These are phyloP conservation scores for Escarpia spicata DNA, from an alignment of 2,888 invertebrate species.

Conservation along the genomic window DNA sequence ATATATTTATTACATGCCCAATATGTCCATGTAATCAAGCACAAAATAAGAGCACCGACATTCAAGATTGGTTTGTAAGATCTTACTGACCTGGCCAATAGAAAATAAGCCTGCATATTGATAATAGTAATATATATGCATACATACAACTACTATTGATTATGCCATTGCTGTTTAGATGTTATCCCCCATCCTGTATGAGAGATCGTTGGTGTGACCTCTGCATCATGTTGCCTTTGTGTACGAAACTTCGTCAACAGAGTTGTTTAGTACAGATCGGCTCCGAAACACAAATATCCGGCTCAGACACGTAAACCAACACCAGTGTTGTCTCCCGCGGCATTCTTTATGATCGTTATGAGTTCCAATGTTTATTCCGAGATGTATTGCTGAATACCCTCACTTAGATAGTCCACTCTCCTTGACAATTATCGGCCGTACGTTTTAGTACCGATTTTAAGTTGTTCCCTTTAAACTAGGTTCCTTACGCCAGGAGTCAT, in stretches of 20 bases:
- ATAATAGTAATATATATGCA: too few species aligned
- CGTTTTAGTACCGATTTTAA: too few species aligned
- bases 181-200: background rate
- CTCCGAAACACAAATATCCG: slow-evolving; percentile 12
- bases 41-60: background rate
- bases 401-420: too few species aligned
- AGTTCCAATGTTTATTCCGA: too few species aligned
- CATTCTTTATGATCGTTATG: background rate
- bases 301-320: background rate
- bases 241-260: background rate
- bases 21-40: background rate
- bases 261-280: background rate
- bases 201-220: background rate
- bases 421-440: too few species aligned
- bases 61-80: background rate
- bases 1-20: background rate
- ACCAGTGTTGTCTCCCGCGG: background rate
- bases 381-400: too few species aligned
- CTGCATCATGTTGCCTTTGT: background rate
- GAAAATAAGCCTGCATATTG: background rate
- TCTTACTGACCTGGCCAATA: background rate
- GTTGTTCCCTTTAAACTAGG: too few species aligned
- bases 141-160: background rate
- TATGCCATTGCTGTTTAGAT: background rate
- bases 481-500: too few species aligned